These are phyloP conservation scores for Polydrusus tereticollis DNA, from an alignment of 2,888 invertebrate genomes.

Conservation along the genomic window DNA sequence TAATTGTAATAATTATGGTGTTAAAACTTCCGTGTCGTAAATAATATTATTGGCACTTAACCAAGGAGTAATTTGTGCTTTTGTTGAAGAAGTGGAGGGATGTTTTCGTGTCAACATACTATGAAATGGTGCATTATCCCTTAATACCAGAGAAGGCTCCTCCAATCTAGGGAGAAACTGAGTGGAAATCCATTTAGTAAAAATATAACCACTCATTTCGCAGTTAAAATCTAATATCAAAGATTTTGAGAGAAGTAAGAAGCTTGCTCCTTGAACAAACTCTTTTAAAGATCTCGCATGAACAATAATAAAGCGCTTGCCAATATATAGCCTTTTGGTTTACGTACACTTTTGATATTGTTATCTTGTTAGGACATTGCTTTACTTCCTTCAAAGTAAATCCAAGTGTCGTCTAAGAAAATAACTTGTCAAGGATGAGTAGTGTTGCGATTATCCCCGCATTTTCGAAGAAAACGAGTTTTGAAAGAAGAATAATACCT, in stretches of 20 bases:
- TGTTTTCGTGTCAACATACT: slow-evolving; percentile 7
- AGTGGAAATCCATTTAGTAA: slow-evolving; percentile 19
- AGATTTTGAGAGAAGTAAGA: slow-evolving; percentile 11
- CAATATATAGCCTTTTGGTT: slow-evolving; percentile 29
- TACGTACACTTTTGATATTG: slow-evolving; percentile 29
- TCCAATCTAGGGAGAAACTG: slow-evolving; percentile 20
- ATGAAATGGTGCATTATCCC: slow-evolving; percentile 38
- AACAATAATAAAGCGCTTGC: slow-evolving; percentile 32
- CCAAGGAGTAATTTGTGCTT: slow-evolving; percentile 11
- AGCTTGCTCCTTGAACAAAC: slow-evolving; percentile 5
- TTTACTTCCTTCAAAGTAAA: slow-evolving; percentile 27
- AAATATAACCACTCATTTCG: slow-evolving; percentile 11
- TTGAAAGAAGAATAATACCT: slow-evolving; percentile 17
- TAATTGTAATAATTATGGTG: not conserved
- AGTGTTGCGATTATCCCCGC: not conserved
- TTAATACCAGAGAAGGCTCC: slow-evolving; percentile 9
- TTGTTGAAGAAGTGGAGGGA: slow-evolving; percentile 7
- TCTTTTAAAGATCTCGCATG: slow-evolving; percentile 1
- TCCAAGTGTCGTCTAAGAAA: slow-evolving; percentile 36
- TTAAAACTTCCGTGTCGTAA: not conserved
- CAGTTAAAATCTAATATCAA: slow-evolving; percentile 8
- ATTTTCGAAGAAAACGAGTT: slow-evolving; percentile 17
- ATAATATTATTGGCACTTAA: not conserved
- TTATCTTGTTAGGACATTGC: slow-evolving; percentile 30
- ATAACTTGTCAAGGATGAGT: slow-evolving; percentile 17